Percentiles rank a stretch among this genome's conserved stretches.
phyloP scores from a whole-genome alignment of 2,113 vertebrate species.

The Regulus satrapa region DNA sequence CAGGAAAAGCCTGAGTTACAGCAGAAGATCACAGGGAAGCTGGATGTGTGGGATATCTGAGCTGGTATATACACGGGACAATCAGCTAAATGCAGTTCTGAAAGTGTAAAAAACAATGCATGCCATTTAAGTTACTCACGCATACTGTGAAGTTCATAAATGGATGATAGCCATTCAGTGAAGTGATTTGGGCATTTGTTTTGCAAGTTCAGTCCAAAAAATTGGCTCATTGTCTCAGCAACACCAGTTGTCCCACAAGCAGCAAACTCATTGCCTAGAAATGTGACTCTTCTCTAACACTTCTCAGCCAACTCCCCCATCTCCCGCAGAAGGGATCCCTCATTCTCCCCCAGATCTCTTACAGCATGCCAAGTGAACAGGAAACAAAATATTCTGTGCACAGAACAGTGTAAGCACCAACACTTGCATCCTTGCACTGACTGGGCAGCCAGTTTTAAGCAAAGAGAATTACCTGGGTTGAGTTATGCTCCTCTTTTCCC shows the following conservation, averaged over 20 bases:
- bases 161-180: neutral
- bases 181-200: neutral
- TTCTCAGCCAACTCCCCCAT: neutral
- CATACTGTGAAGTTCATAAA: neutral
- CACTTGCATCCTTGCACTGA: neutral
- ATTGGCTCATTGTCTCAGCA: neutral
- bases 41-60: neutral
- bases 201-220: neutral
- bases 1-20: neutral
- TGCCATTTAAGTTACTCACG: neutral
- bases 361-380: neutral
- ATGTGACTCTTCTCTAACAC: neutral
- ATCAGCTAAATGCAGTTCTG: neutral
- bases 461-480: neutral
- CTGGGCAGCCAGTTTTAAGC: neutral
- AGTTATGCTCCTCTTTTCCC: neutral
- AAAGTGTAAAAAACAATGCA: neutral
- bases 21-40: neutral
- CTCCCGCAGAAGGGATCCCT: neutral
- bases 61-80: neutral
- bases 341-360: neutral
- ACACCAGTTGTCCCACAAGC: neutral
- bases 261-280: neutral
- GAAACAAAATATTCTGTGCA: neutral
- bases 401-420: neutral